Conservation (phyloP, 2,113 vertebrate genomes). For the Anseranas semipalmata region DNA sequence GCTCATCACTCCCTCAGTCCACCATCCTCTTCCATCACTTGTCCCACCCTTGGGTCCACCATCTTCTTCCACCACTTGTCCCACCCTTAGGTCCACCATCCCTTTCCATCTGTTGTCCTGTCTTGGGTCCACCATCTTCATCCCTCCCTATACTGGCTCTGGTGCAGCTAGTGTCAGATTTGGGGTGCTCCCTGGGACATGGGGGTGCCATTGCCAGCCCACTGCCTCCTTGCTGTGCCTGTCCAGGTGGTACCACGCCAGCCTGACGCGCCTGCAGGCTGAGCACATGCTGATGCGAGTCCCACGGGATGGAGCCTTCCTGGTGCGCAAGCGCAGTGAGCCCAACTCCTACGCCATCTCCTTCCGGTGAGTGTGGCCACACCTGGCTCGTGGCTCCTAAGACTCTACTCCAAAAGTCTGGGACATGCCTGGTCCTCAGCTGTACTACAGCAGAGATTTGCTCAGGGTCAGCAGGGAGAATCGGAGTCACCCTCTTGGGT, state of each 20-base stretch:
- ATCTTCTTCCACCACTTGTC: background rate
- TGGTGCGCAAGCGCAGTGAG: conserved; percentile 85
- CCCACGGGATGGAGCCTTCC: conserved; percentile 85
- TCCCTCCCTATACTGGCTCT: background rate
- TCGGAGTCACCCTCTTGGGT: too few species aligned
- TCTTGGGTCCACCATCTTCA: background rate
- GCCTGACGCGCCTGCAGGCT: conserved; percentile 82
- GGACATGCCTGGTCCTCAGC: background rate
- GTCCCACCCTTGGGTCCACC: background rate
- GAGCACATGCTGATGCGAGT: conserved; percentile 91
- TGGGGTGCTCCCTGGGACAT: accelerated
- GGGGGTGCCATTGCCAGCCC: background rate
- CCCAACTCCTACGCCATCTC: conserved; percentile 87
- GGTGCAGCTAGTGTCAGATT: too few species aligned
- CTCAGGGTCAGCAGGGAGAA: background rate
- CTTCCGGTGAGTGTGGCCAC: conserved; percentile 77
- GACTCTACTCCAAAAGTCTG: background rate
- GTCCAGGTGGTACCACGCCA: conserved; percentile 86
- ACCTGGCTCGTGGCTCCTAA: background rate
- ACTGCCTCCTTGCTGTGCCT: accelerated
- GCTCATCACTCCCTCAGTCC: background rate
- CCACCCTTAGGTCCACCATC: background rate
- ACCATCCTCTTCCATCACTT: background rate
- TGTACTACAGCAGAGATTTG: background rate
- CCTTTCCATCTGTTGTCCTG: background rate